Conservation (phyloP, 2,888 invertebrate species). For the Dasysyrphus tricinctus region DNA sequence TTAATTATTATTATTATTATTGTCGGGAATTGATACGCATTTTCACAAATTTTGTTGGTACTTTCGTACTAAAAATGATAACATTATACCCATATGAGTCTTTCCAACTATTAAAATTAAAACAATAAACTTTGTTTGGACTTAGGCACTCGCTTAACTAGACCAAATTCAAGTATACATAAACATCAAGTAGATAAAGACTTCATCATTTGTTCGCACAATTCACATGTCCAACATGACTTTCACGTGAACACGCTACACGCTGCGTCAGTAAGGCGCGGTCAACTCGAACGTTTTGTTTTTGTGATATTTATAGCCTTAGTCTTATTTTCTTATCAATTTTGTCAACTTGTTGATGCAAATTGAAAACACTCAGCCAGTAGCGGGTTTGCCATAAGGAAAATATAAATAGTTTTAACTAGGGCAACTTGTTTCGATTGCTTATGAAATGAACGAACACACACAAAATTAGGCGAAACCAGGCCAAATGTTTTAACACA, state of each 20-base stretch:
- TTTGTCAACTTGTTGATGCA: background rate
- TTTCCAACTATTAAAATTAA: slow-evolving; percentile 25
- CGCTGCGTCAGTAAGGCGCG: background rate
- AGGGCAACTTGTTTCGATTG: background rate
- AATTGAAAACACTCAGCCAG: background rate
- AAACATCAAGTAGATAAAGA: background rate
- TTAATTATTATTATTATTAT: background rate
- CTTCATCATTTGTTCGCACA: background rate
- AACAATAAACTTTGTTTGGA: background rate
- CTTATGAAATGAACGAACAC: too few species aligned
- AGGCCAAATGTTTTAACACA: too few species aligned
- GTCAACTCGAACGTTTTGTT: background rate
- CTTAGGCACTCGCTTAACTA: background rate
- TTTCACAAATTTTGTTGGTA: background rate
- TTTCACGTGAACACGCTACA: slow-evolving; percentile 8
- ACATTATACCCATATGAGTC: slow-evolving; percentile 10
- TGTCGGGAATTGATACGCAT: background rate
- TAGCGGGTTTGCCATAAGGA: background rate
- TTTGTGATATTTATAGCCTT: slow-evolving; percentile 1
- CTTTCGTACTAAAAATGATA: slow-evolving; percentile 30
- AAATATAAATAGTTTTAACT: background rate
- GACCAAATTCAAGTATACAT: background rate
- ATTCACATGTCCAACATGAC: slow-evolving; percentile 3
- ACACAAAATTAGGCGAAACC: too few species aligned
- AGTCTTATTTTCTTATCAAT: background rate